A percentile compares a stretch with the other conserved stretches of the same genome.
These are phyloP conservation scores for Poicephalus gulielmi DNA, from an alignment of 2,113 vertebrate genomes.

Conservation along the genomic window DNA sequence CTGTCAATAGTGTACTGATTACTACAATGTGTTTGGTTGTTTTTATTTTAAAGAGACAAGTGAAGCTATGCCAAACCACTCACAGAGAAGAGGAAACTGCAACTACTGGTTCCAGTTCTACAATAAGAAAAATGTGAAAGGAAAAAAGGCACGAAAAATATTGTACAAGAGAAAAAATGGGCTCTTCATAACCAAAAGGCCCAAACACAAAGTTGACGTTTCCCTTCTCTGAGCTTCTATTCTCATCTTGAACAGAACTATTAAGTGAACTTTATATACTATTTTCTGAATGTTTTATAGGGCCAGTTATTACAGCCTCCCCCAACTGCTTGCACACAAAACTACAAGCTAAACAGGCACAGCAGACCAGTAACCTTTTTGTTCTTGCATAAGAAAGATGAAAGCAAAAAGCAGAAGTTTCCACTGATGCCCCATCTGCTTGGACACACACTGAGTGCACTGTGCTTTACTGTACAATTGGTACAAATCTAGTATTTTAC, in stretches of 20 bases:
- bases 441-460: neutral
- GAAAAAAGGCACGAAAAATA: neutral
- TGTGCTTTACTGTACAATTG: neutral
- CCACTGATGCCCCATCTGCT: neutral
- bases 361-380: neutral
- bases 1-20: conserved; percentile 44
- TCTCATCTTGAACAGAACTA: neutral
- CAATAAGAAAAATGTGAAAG: conserved; percentile 21
- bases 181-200: neutral
- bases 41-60: conserved; percentile 48
- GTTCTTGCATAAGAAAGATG: neutral
- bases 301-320: neutral
- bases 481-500: neutral
- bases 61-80: conserved; percentile 43
- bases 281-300: neutral
- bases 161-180: neutral
- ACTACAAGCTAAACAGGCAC: neutral
- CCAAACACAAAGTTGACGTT: neutral
- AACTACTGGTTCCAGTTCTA: conserved; percentile 17
- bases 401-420: neutral
- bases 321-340: neutral
- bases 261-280: neutral
- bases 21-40: conserved; percentile 49
- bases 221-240: neutral
- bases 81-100: conserved; percentile 23